Evolutionary conservation across 2,888 invertebrate species (phyloP), one percentile per base, ranked within the genome.

Genomic region (Macropis europaea): DNA sequence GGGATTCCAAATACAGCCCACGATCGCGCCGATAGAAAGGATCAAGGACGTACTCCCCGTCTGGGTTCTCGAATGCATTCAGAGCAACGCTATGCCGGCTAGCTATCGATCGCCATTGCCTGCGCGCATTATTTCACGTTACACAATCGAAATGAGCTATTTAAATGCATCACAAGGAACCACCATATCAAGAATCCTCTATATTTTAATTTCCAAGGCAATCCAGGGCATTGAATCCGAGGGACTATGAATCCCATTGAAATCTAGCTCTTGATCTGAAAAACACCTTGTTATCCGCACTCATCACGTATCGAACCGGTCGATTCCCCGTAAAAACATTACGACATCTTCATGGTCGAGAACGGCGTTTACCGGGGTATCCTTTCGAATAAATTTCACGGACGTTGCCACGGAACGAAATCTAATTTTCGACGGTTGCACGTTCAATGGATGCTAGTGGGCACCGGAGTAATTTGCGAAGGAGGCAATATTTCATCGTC

Each of bases 11-110:
- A 82, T 84, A 71, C 83, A 13, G 34, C 50, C 66, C 79, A 78
- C 83, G 79, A 59, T 73, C 66, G 53, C 43, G 6, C 11, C 43
- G 69, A 79, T 81, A 68, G 81, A 82, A 82, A 79, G 80, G 77
- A 85, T 77, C 83, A 84, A 83, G 84, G 82, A 77, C 77, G 50
- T 22, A n/a, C 13, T 42, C 28, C 24, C 47, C 15, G 11, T 56
- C 40, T 52, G 40, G 36, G 34, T 19, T 60, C 42, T 52, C 40
- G 34, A 80, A 63, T 79, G 72, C 70, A 77, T 24, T 71, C 52
- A 40, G 17, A 7, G 11, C 45, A 45, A 34, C 9, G 2, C 17
- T 36, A 54, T 34, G 45, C n/a, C 15, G 3, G n/a, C 17, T 4
- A 24, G 7, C 11, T n/a, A n/a, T 61, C 15, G 36, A 38, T 7